Evolutionary conservation across 2,888 invertebrate genomes (phyloP).

Genomic region (Lamellibrachia satsuma): DNA sequence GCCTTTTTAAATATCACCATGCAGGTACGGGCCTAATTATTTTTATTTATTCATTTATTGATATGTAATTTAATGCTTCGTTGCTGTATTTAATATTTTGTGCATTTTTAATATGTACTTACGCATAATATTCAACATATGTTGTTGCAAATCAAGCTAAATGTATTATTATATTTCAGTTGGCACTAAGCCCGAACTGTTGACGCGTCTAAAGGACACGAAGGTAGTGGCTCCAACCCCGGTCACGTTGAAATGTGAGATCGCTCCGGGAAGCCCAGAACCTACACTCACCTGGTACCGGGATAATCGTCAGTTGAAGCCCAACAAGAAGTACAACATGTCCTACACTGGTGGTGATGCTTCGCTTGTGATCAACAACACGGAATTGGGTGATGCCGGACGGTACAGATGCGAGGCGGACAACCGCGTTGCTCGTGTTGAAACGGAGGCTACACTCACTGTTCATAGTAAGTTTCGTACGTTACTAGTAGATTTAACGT

Average conservation of each 20-base stretch:
- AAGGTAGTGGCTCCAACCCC: constrained; percentile 36
- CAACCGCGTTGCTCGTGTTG: constrained; percentile 41
- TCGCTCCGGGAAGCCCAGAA: constrained; percentile 41
- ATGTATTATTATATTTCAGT: constrained; percentile 27
- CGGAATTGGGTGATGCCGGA: constrained; percentile 75
- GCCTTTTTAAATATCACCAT: too few relatives aligned
- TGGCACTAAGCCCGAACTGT: constrained; percentile 41
- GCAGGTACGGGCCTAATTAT: too few relatives aligned
- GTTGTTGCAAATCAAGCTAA: too few relatives aligned
- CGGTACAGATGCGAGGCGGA: constrained; percentile 39
- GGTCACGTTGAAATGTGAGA: constrained; percentile 39
- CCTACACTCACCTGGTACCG: constrained; percentile 45
- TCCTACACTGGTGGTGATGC: constrained; percentile 83
- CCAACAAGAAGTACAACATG: constrained; percentile 79
- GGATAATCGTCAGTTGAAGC: constrained; percentile 37
- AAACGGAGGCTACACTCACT: constrained; percentile 39
- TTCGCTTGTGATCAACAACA: constrained; percentile 74
- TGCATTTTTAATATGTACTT: too few relatives aligned
- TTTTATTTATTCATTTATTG: too few relatives aligned
- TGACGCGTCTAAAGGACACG: constrained; percentile 37
- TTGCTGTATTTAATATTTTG: too few relatives aligned
- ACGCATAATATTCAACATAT: too few relatives aligned
- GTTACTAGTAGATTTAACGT: neutral
- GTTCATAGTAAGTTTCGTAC: constrained; percentile 39
- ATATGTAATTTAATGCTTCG: too few relatives aligned